phyloP scores from a whole-genome alignment of 2,797 vertebrate genomes.

The Girardinus metallicus region DNA sequence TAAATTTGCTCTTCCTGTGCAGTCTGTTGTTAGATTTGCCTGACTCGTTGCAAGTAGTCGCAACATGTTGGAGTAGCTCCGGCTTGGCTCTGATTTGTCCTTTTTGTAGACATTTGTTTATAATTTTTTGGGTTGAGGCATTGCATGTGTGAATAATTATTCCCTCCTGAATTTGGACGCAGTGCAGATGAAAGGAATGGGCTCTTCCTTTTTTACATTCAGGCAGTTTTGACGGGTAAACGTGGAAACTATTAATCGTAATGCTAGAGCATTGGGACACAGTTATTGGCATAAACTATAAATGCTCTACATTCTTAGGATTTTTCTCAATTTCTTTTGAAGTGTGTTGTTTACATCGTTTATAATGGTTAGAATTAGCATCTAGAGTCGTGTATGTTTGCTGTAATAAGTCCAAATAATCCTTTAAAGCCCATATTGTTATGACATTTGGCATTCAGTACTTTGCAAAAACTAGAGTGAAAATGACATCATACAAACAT shows the following conservation, averaged over 20 bases:
- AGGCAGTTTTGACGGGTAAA: background rate
- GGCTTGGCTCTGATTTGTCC: background rate
- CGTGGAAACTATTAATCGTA: background rate
- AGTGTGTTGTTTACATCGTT: background rate
- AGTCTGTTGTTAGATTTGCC: background rate
- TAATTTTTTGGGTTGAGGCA: background rate
- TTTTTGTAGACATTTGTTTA: slow-evolving; percentile 2
- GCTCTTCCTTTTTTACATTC: background rate
- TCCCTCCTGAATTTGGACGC: background rate
- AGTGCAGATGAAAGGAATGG: background rate
- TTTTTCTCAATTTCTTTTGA: background rate
- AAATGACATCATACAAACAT: background rate
- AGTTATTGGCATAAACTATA: background rate
- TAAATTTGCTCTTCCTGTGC: background rate
- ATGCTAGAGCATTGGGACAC: background rate
- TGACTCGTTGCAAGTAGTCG: background rate
- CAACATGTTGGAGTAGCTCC: background rate
- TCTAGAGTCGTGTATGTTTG: background rate
- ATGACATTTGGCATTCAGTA: background rate
- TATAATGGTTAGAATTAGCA: background rate
- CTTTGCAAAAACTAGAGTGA: background rate
- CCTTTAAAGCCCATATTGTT: background rate
- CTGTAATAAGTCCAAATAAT: background rate
- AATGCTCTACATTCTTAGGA: background rate
- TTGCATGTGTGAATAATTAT: background rate